Percentiles rank a stretch among this genome's conserved stretches.
Conservation (phyloP, 1,140 invertebrate genomes). For the Drosophila athabasca region DNA sequence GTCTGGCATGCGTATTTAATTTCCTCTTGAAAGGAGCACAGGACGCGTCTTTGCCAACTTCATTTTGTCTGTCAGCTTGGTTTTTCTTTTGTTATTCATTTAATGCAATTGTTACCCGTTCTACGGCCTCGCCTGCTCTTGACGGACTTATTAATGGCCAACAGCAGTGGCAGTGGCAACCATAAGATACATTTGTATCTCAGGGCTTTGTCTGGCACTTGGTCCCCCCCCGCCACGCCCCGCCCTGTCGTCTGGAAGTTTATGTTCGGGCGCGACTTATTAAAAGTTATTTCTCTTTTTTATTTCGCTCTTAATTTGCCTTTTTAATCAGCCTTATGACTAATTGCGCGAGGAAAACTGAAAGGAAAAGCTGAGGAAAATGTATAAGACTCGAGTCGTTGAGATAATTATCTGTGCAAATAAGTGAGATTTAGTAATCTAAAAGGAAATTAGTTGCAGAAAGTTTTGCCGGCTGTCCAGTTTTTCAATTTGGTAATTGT, state of each 20-base stretch:
- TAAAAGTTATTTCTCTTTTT: conserved; percentile 63
- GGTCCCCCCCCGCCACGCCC: conserved; percentile 11
- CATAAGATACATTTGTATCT: conserved; percentile 72
- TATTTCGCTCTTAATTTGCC: conserved; percentile 54
- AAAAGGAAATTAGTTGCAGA: too few relatives aligned
- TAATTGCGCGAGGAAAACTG: conserved; percentile 52
- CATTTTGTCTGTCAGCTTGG: conserved; percentile 67
- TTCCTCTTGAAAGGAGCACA: conserved; percentile 49
- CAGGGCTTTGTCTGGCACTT: conserved; percentile 39
- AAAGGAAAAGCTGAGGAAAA: conserved; percentile 29
- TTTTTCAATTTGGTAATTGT: too few relatives aligned
- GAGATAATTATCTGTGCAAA: too few relatives aligned
- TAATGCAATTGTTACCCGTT: conserved; percentile 70
- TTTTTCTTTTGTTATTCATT: conserved; percentile 65
- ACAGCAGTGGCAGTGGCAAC: conserved; percentile 49
- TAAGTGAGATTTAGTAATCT: too few relatives aligned
- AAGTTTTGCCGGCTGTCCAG: too few relatives aligned
- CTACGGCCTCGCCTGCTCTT: conserved; percentile 23
- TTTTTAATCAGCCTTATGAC: conserved; percentile 66
- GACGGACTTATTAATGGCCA: conserved; percentile 72
- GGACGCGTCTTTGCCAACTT: conserved; percentile 43
- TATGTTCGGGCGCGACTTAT: conserved; percentile 58
- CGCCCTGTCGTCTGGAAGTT: conserved; percentile 52
- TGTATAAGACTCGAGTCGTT: background rate
- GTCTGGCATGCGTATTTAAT: conserved; percentile 64